Evolutionary conservation across 2,113 vertebrate species (phyloP).

Genomic region (Halcyon malimbica): DNA sequence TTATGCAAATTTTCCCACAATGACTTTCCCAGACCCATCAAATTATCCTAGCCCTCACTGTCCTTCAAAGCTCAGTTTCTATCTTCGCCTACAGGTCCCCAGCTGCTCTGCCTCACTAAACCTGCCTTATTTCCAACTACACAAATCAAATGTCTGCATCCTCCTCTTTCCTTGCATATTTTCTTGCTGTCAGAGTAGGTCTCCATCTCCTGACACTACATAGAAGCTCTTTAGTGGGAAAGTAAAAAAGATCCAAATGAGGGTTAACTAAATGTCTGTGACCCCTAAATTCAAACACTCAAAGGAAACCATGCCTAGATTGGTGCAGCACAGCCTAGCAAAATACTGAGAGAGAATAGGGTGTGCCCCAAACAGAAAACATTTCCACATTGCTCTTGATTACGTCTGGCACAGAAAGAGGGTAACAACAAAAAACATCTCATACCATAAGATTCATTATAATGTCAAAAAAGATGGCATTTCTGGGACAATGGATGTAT

Average conservation of each 20-base stretch:
- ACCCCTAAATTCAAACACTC: neutral
- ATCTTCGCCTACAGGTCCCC: neutral
- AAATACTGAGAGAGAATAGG: neutral
- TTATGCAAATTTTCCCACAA: neutral
- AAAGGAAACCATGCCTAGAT: neutral
- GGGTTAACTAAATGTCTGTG: neutral
- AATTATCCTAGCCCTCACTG: neutral
- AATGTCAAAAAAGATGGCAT: constrained; percentile 14
- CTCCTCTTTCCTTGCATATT: neutral
- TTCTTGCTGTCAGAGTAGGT: neutral
- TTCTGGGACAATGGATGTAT: constrained; percentile 9
- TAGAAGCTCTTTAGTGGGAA: neutral
- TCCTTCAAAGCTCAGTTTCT: neutral
- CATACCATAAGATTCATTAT: neutral
- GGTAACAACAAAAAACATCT: neutral
- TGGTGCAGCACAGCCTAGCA: neutral
- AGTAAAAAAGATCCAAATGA: neutral
- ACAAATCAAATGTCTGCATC: neutral
- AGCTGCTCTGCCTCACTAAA: neutral
- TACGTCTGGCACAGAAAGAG: neutral
- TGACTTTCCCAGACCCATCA: neutral
- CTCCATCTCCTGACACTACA: neutral
- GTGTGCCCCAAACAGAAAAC: neutral
- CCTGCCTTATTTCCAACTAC: neutral
- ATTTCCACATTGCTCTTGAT: neutral